These are phyloP conservation scores for Urosaurus nigricauda DNA, from an alignment of 2,797 vertebrate species.

Conservation along the genomic window DNA sequence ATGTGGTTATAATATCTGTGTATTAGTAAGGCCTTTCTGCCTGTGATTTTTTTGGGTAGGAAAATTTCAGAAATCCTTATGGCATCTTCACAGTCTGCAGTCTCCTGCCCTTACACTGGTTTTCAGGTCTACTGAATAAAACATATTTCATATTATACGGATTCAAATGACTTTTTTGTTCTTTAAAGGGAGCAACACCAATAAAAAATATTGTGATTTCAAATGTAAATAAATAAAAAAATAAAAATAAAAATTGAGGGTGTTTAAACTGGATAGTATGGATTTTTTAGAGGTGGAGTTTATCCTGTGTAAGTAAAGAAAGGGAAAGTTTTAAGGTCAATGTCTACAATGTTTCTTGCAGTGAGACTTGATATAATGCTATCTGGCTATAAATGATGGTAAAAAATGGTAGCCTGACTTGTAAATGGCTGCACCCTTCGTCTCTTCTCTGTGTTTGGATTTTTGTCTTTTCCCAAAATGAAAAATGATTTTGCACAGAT, in stretches of 20 bases:
- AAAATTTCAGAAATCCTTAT: neutral
- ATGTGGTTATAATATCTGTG: neutral
- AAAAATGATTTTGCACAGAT: neutral
- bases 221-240: neutral
- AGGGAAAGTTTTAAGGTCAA: neutral
- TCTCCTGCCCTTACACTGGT: neutral
- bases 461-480: neutral
- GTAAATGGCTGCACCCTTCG: too few species aligned
- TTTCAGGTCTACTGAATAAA: neutral
- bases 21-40: accelerated
- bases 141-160: neutral
- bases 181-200: neutral
- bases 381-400: neutral
- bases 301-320: conserved; percentile 3
- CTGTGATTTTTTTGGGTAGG: neutral
- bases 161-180: neutral
- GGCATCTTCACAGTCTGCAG: neutral
- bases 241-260: too few species aligned
- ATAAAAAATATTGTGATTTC: neutral
- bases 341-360: neutral
- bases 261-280: neutral
- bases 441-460: neutral
- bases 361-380: neutral
- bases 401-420: neutral
- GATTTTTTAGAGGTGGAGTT: neutral